phyloP scores from a whole-genome alignment of 2,888 invertebrate species.

The Amblyteles armatorius region DNA sequence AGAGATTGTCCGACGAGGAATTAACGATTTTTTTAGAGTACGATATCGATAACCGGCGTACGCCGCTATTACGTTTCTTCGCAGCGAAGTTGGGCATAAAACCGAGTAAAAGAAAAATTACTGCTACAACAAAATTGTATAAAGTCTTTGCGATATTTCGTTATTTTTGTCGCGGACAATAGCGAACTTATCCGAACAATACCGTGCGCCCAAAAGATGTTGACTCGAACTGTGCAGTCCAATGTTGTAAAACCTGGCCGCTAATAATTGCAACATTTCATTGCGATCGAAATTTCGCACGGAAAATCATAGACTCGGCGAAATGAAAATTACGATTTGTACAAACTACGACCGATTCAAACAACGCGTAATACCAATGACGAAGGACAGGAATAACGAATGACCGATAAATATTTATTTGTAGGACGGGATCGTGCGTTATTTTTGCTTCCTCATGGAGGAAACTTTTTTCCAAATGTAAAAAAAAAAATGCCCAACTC shows the following conservation, averaged over 20 bases:
- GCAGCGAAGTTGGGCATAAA: background rate
- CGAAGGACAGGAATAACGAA: background rate
- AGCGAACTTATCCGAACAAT: background rate
- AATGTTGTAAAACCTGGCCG: background rate
- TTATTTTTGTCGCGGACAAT: background rate
- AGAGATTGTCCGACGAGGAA: background rate
- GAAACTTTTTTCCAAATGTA: background rate
- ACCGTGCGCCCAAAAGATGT: background rate
- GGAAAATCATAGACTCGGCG: background rate
- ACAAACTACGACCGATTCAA: background rate
- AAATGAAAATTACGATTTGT: background rate
- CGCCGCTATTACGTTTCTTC: background rate
- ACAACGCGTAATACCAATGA: slow-evolving; percentile 8
- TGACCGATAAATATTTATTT: slow-evolving; percentile 12
- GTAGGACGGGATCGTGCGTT: background rate
- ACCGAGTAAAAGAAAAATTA: background rate
- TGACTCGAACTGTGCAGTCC: background rate
- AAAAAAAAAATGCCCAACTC: background rate
- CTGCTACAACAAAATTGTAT: background rate
- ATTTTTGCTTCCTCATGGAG: background rate
- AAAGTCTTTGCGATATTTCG: background rate
- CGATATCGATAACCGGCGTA: background rate
- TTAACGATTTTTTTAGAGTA: background rate
- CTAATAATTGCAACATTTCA: background rate
- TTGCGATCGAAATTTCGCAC: background rate